Percentiles rank a stretch among this genome's conserved stretches.
Evolutionary conservation across 2,888 invertebrate species (phyloP).

Genomic region (Sympetrum striolatum): DNA sequence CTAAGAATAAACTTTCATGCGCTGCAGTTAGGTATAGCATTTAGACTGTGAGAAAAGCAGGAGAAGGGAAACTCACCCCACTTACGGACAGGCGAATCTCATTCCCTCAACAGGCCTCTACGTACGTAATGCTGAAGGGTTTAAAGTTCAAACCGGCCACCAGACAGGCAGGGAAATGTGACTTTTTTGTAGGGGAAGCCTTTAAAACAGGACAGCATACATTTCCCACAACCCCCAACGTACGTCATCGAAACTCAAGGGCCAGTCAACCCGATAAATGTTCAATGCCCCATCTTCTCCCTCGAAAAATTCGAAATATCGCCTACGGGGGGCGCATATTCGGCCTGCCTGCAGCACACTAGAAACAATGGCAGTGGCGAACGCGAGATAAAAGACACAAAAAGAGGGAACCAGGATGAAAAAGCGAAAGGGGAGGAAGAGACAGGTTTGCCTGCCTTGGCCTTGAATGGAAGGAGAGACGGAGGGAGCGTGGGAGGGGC

Average conservation of each 20-base stretch:
- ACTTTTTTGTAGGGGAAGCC: neutral
- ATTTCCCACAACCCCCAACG: too few relatives aligned
- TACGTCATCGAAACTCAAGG: too few relatives aligned
- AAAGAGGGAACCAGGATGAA: neutral
- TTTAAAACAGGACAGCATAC: neutral
- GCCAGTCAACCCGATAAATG: too few relatives aligned
- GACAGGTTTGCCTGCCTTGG: conserved; percentile 32
- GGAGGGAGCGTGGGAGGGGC: neutral
- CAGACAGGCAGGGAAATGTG: neutral
- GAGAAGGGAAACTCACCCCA: too few relatives aligned
- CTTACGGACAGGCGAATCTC: too few relatives aligned
- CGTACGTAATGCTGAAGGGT: neutral
- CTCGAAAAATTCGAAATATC: neutral
- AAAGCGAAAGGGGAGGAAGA: neutral
- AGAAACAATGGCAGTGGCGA: conserved; percentile 9
- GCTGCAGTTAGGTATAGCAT: too few relatives aligned
- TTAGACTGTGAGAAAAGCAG: too few relatives aligned
- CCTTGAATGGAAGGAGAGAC: conserved; percentile 19
- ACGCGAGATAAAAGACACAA: neutral
- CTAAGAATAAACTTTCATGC: too few relatives aligned
- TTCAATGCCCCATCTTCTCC: neutral
- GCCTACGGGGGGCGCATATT: neutral
- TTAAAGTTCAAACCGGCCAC: neutral
- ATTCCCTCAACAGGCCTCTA: neutral
- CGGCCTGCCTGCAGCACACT: neutral